These are phyloP conservation scores for Thermophis baileyi DNA, from an alignment of 2,113 vertebrate species.

Conservation along the genomic window DNA sequence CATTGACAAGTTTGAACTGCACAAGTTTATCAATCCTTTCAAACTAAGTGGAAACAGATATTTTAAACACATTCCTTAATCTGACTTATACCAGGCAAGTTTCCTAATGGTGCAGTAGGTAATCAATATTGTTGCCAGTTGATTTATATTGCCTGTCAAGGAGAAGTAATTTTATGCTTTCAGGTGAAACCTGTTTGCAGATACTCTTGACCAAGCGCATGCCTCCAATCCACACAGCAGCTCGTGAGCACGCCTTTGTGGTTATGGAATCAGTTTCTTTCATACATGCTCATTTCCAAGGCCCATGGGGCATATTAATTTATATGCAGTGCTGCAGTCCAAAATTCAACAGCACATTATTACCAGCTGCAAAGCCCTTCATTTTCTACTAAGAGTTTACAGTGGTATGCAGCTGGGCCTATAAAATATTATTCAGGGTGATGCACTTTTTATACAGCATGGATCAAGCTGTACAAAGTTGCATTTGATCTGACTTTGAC, in stretches of 20 bases:
- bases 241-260: constrained; percentile 20
- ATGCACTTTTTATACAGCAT: constrained; percentile 6
- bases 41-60: constrained; percentile 14
- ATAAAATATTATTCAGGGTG: constrained; percentile 24
- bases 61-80: neutral
- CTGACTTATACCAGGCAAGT: constrained; percentile 20
- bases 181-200: constrained; percentile 22
- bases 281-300: constrained; percentile 27
- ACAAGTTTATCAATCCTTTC: constrained; percentile 12
- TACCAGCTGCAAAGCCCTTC: constrained; percentile 17
- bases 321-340: neutral
- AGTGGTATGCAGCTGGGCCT: constrained; percentile 6
- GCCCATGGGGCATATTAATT: constrained; percentile 29
- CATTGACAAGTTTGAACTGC: neutral
- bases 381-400: constrained; percentile 4
- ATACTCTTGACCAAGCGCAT: constrained; percentile 7
- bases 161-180: constrained; percentile 24
- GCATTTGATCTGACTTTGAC: constrained; percentile 12
- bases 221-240: constrained; percentile 12
- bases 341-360: constrained; percentile 17
- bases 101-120: constrained; percentile 15
- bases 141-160: constrained; percentile 26
- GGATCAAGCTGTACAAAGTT: constrained; percentile 24
- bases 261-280: constrained; percentile 24
- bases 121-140: neutral